Conservation (phyloP, 2,797 vertebrate genomes). For the Neosilurus hyrtlii region DNA sequence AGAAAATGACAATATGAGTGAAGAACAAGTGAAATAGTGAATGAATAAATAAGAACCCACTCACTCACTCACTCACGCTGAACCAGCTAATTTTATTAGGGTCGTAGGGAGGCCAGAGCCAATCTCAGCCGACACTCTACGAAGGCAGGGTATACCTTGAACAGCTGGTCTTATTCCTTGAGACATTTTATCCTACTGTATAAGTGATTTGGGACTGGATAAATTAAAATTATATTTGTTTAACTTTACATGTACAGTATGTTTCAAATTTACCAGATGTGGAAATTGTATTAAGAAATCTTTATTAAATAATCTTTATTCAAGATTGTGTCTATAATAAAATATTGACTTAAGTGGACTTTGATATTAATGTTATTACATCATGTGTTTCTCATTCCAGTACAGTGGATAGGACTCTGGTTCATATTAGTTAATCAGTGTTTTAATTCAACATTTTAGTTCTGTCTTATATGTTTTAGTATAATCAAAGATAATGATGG, state of each 20-base stretch:
- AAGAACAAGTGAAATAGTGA: not conserved
- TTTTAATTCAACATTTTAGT: not conserved
- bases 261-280: not conserved
- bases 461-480: not conserved
- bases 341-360: not conserved
- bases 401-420: not conserved
- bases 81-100: no score
- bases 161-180: not conserved
- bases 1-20: no score
- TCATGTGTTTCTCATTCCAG: not conserved
- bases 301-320: not conserved
- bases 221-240: not conserved
- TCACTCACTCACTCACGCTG: no score
- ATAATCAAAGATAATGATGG: not conserved
- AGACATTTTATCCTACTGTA: not conserved
- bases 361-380: not conserved
- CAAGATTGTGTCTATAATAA: not conserved
- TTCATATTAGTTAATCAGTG: not conserved
- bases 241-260: not conserved
- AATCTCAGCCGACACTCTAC: no score
- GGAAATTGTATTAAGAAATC: not conserved
- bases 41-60: not conserved
- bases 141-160: no score
- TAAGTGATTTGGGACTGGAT: not conserved
- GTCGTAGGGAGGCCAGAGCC: no score